phyloP scores from a whole-genome alignment of 2,113 vertebrate species.

The Vulpes lagopus region DNA sequence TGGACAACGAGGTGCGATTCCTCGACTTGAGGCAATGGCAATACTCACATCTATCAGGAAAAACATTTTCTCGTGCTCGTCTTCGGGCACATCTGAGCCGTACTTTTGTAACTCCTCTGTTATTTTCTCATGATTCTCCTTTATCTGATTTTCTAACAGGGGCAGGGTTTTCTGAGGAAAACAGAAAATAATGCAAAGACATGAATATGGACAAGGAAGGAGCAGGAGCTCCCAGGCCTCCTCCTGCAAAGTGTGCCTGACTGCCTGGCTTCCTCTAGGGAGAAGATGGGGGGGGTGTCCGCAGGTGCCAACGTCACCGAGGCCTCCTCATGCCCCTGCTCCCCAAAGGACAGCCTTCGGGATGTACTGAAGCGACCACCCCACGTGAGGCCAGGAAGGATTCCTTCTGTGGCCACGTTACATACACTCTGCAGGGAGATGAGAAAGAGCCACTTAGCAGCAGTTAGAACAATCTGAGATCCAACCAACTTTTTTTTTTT shows the following conservation, averaged over 20 bases:
- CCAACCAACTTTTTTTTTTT: background rate
- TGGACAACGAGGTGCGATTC: accelerated
- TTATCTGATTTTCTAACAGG: slow-evolving; percentile 79
- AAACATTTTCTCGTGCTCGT: slow-evolving; percentile 61
- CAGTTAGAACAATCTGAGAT: background rate
- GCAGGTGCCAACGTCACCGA: accelerated
- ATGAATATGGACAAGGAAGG: accelerated
- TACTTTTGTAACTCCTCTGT: slow-evolving; percentile 75
- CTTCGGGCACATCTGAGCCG: slow-evolving; percentile 4
- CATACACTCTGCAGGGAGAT: background rate
- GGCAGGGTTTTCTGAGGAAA: slow-evolving; percentile 85
- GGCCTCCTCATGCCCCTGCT: background rate
- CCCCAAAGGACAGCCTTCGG: accelerated
- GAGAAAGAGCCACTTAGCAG: background rate
- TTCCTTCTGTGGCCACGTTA: accelerated
- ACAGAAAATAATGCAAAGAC: background rate
- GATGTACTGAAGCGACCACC: accelerated
- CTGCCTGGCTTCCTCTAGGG: background rate
- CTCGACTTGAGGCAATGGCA: accelerated
- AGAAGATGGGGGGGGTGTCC: background rate
- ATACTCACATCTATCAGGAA: slow-evolving; percentile 85
- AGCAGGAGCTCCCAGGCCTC: accelerated
- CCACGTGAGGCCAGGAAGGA: accelerated
- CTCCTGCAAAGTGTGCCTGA: background rate
- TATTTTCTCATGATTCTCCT: slow-evolving; percentile 49